phyloP scores from a whole-genome alignment of 2,797 vertebrate species.

The Novumbra hubbsi region DNA sequence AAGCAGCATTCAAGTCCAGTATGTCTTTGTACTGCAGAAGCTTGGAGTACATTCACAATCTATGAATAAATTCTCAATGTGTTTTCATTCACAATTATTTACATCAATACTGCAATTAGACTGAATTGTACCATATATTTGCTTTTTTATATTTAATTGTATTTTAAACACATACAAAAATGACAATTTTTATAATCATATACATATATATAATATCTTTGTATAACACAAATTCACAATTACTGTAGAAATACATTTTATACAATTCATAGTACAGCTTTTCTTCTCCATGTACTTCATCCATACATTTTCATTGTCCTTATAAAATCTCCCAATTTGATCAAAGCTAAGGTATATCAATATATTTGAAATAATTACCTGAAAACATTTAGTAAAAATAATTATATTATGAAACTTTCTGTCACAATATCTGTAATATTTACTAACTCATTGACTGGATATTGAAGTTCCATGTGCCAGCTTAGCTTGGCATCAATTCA shows the following conservation, averaged over 20 bases:
- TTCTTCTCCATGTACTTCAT: conserved; percentile 71
- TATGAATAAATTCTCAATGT: conserved; percentile 83
- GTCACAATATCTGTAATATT: conserved; percentile 70
- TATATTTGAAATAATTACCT: conserved; percentile 85
- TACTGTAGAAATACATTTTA: conserved; percentile 95
- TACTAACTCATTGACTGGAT: conserved; percentile 46
- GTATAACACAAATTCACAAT: conserved; percentile 96
- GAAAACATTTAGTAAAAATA: conserved; percentile 83
- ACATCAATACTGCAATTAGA: conserved; percentile 88
- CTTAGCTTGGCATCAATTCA: conserved; percentile 22
- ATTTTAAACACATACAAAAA: conserved; percentile 98
- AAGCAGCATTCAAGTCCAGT: conserved; percentile 93
- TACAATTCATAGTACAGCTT: conserved; percentile 86
- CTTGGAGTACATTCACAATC: conserved; percentile 98
- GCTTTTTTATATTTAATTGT: conserved; percentile 80
- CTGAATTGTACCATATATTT: conserved; percentile 84
- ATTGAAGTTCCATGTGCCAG: conserved; percentile 6
- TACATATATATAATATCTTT: conserved; percentile 88
- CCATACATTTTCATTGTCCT: conserved; percentile 75
- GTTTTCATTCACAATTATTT: conserved; percentile 94
- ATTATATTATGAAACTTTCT: conserved; percentile 80
- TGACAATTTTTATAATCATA: conserved; percentile 84
- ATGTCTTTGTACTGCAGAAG: conserved; percentile 91
- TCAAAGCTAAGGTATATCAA: conserved; percentile 89
- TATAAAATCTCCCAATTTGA: conserved; percentile 95